Evolutionary conservation across 2,888 invertebrate species (phyloP), one percentile per base, ranked within the genome.

Genomic region (Drosophila algonquin): DNA sequence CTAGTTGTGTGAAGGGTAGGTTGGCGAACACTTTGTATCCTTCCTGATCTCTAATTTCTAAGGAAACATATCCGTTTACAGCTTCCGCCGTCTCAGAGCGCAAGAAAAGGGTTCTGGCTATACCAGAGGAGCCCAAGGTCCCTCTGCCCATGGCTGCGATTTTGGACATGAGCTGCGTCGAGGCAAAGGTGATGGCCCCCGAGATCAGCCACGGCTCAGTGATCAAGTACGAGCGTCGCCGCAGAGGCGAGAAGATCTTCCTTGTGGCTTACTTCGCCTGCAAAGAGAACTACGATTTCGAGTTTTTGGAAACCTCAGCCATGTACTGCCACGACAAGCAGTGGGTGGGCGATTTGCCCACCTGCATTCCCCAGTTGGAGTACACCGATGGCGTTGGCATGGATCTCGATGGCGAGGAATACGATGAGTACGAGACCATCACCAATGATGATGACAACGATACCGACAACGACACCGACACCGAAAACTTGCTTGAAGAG

Each of bases 281-380:
- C 79, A 87, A 92, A 53, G 92, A 93, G 35, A 93, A 93, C 32
- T 94, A 92, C 83, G 92, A 91, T 51, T 92, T 94, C 55, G 92
- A 93, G 73, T 92, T 93, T 55, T 79, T 90, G 2, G 92, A 91
- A 53, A 90, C 91, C 32, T 92, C 93, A 75, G 93, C 93, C 52
- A 92, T 95, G 78, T 94, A 93, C 89, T 95, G 95, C 87, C 94
- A 94, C 78, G 90, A 92, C 62, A 92, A 92, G 53, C 91, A 91
- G 76, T 95, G 95, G 95, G 90, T 94, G 67, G 94, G 94, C 9
- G 92, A 93, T 51, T 86, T 92, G 73, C 94, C 95, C 21, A 91
- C 91, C 60, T 95, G 95, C 81, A 72, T 90, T 46, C 63, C 83
- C 3, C 9, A 74, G 51, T 62, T 63, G 5, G 89, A 90, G 47